Evolutionary conservation across 64 coral and sea anemone genomes (phyloP).

Genomic region (Stichodactyla helianthus): DNA sequence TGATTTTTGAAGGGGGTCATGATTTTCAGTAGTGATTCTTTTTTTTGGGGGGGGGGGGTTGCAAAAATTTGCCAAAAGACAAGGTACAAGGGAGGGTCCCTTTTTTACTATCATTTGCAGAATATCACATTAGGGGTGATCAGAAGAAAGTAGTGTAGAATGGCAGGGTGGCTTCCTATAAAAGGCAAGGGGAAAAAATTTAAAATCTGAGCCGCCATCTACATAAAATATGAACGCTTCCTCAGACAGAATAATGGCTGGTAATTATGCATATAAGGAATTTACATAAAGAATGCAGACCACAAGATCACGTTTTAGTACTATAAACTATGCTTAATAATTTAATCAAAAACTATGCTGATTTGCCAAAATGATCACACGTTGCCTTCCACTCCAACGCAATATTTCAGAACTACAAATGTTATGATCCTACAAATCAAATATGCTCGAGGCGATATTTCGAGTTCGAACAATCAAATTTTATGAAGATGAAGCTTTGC

Average conservation of each 20-base stretch:
- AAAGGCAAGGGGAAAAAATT: no score
- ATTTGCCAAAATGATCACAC: not conserved
- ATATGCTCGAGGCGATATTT: not conserved
- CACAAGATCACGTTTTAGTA: not conserved
- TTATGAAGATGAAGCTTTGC: not conserved
- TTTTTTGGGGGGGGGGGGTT: no score
- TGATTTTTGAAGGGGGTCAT: no score
- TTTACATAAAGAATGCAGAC: slow-evolving; percentile 5
- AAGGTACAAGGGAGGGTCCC: no score
- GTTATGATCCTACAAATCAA: not conserved
- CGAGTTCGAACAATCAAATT: not conserved
- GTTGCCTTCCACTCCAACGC: not conserved
- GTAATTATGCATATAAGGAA: not conserved
- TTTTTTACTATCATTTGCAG: no score
- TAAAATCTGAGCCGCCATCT: no score
- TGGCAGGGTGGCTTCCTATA: no score
- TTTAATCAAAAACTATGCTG: not conserved
- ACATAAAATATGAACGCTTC: no score
- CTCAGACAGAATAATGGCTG: not conserved
- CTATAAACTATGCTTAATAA: not conserved
- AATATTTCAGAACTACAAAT: not conserved
- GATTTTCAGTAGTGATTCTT: no score
- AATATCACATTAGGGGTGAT: no score
- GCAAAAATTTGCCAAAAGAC: no score
- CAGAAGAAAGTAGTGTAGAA: no score